Percentiles rank a stretch among this genome's conserved stretches.
Conservation (phyloP, 2,797 vertebrate genomes). For the Aeoliscus strigatus region DNA sequence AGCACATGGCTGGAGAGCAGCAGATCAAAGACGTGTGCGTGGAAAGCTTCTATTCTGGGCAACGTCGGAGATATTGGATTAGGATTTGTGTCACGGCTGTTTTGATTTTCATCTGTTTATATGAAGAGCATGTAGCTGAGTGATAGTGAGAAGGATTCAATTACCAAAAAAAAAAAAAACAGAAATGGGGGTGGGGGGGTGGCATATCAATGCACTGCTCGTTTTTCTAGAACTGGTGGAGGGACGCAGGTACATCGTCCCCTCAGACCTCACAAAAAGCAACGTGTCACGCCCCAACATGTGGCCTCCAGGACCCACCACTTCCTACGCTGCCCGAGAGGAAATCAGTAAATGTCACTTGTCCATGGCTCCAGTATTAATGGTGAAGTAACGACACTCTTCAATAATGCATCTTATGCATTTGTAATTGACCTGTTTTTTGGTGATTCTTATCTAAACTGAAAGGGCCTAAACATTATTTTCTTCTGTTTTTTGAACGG, state of each 20-base stretch:
- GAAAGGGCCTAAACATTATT: too few relatives aligned
- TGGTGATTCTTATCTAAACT: too few relatives aligned
- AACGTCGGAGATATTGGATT: conserved; percentile 55
- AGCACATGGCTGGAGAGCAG: conserved; percentile 34
- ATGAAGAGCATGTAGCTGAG: conserved; percentile 47
- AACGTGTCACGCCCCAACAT: conserved; percentile 66
- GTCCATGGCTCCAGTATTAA: conserved; percentile 88
- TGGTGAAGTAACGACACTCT: conserved; percentile 87
- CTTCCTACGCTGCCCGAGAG: conserved; percentile 78
- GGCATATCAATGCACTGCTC: conserved; percentile 30
- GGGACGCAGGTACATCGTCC: conserved; percentile 43
- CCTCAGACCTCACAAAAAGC: conserved; percentile 55
- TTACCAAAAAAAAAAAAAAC: too few relatives aligned
- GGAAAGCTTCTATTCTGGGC: conserved; percentile 40
- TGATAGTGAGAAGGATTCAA: conserved; percentile 58
- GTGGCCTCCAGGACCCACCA: conserved; percentile 65
- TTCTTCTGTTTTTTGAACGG: conserved; percentile 7
- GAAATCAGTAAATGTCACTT: conserved; percentile 93
- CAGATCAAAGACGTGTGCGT: conserved; percentile 47
- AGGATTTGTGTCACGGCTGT: conserved; percentile 57
- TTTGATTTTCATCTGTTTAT: conserved; percentile 56
- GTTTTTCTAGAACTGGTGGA: conserved; percentile 45
- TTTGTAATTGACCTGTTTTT: conserved; percentile 94
- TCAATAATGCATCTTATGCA: conserved; percentile 91
- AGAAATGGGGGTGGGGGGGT: conserved; percentile 38